Evolutionary conservation across 2,888 invertebrate genomes (phyloP), one percentile per base, ranked within the genome.

Genomic region (Spisula solida): DNA sequence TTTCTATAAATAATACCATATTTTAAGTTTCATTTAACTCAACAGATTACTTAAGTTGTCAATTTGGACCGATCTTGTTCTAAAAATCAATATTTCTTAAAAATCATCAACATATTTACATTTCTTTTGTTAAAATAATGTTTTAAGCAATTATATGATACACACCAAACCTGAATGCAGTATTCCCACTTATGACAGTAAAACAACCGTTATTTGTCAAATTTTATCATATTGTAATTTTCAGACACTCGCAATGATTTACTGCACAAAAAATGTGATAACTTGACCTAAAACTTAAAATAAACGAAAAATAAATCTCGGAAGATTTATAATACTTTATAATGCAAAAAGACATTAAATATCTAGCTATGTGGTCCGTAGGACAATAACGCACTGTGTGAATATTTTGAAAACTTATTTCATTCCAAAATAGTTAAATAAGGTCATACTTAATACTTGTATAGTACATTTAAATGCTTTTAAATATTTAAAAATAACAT

Each of bases 281-380:
- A 31, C 5, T 75, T 75, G 75, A 75, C 75, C 31, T 75, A 75
- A 75, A 75, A 75, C 75, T 75, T 75, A 75, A 75, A 75, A 75
- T 75, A 75, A 75, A 75, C 31, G 29, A 75, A 75, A 75, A 14
- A 14, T 70, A 75, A 75, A 31, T 75, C 75, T 31, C 41, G 0
- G 25, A 29, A 34, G 29, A 25, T 75, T 75, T 34, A 31, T 75
- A 34, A 75, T 34, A 75, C n/a, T 75, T 75, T 34, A 31, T 75
- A 75, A 75, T 34, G 31, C n/a, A 10, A 66, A 5, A 10, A n/a
- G n/a, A 66, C 25, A 25, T 66, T 66, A 66, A 66, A 66, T 25
- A 66, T n/a, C 60, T 12, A 25, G 60, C 60, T 66, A 66, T 66
- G 60, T 20, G 60, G 60, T 66, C 60, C 10, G 60, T 12, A n/a